Conservation (phyloP, 2,888 invertebrate genomes). For the Colletes collaris region DNA sequence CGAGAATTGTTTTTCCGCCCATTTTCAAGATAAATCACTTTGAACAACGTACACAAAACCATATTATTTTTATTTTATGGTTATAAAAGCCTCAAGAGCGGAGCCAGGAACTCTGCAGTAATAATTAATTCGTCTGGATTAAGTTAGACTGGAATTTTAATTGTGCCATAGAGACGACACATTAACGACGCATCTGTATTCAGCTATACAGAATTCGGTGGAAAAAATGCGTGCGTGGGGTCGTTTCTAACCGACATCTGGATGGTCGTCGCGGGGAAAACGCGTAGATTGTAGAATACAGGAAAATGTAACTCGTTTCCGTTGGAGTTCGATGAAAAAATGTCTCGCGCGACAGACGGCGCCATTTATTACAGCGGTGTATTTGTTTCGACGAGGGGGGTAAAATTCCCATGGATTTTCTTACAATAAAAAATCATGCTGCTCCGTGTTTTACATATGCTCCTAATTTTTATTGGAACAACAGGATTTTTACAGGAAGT, state of each 20-base stretch:
- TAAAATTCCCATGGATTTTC: conserved; percentile 40
- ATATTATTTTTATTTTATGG: too few relatives aligned
- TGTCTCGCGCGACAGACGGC: conserved; percentile 45
- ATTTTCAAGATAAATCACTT: too few relatives aligned
- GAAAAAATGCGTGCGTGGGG: conserved; percentile 62
- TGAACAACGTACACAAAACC: too few relatives aligned
- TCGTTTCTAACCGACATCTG: conserved; percentile 66
- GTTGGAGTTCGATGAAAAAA: conserved; percentile 67
- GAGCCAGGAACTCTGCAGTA: background rate
- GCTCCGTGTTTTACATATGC: conserved; percentile 10
- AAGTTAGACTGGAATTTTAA: conserved; percentile 2
- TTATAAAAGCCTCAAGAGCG: too few relatives aligned
- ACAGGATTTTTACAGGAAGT: too few relatives aligned
- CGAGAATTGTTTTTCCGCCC: too few relatives aligned
- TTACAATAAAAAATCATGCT: conserved; percentile 19
- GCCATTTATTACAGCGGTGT: conserved; percentile 50
- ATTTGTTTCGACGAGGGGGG: conserved; percentile 48
- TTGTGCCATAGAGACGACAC: background rate
- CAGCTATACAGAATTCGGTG: conserved; percentile 12
- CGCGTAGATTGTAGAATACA: conserved; percentile 49
- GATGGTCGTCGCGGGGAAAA: conserved; percentile 58
- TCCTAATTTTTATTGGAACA: background rate
- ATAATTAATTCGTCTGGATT: background rate
- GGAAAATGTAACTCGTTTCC: conserved; percentile 68
- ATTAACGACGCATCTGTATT: conserved; percentile 18